A percentile compares a stretch with the other conserved stretches of the same genome.
These are phyloP conservation scores for Ctenodactylus gundi DNA, from an alignment of 2,113 vertebrate species.

Conservation along the genomic window DNA sequence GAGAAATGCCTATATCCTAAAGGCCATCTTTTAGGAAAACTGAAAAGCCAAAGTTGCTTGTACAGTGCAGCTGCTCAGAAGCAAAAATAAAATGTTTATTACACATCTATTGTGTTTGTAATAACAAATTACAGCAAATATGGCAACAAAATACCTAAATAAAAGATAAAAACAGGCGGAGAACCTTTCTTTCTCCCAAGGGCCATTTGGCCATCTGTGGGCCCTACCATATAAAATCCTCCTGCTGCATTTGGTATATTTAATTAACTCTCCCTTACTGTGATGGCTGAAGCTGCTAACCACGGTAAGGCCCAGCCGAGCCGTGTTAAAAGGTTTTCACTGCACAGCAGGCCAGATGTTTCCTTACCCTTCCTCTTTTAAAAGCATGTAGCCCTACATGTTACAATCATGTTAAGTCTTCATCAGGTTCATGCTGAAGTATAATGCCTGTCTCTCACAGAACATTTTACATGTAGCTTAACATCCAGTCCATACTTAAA, in stretches of 20 bases:
- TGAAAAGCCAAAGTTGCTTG: neutral
- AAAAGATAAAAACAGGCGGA: slow-evolving; percentile 10
- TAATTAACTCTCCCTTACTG: no score
- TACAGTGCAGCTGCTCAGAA: neutral
- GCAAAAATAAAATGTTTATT: neutral
- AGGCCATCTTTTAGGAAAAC: neutral
- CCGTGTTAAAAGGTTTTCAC: no score
- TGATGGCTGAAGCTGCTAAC: no score
- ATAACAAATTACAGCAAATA: neutral
- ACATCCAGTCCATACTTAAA: neutral
- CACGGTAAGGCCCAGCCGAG: no score
- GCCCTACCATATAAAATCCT: no score
- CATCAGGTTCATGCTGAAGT: neutral
- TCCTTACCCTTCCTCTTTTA: no score
- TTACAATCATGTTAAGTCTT: neutral
- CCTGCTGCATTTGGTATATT: no score
- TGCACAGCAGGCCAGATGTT: no score
- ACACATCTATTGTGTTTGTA: neutral
- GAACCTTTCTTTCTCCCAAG: no score
- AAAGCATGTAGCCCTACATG: neutral
- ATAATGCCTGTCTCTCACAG: neutral
- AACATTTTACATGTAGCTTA: neutral
- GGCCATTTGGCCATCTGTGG: no score
- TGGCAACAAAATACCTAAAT: neutral
- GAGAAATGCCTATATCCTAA: slow-evolving; percentile 2